phyloP scores from a whole-genome alignment of 2,797 vertebrate genomes.

The Cossypha niveicapilla region DNA sequence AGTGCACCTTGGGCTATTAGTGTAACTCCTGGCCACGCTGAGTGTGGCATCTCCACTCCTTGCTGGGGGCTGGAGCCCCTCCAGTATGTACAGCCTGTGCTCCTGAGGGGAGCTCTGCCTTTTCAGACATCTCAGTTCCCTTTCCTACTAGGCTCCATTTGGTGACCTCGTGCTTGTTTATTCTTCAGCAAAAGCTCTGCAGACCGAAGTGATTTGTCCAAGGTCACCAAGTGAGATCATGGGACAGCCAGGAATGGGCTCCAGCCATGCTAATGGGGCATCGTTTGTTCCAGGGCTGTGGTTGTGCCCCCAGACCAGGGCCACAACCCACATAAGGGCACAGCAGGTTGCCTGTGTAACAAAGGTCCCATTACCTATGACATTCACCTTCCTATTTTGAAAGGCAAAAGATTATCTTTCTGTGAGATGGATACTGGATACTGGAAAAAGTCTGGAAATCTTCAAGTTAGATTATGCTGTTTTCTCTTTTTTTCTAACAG shows the following conservation, averaged over 20 bases:
- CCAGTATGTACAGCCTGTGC: neutral
- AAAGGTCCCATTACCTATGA: neutral
- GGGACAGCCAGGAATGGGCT: neutral
- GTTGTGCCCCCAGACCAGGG: neutral
- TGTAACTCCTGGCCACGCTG: fast-evolving
- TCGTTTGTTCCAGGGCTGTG: neutral
- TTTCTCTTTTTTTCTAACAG: neutral
- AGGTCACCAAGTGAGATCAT: neutral
- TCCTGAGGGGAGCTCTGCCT: neutral
- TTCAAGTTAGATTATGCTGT: neutral
- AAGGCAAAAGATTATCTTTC: neutral
- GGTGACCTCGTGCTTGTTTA: neutral
- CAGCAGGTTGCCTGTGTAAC: neutral
- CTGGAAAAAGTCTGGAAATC: neutral
- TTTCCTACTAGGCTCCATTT: neutral
- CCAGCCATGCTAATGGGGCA: neutral
- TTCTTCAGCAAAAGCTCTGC: neutral
- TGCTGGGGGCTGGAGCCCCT: neutral
- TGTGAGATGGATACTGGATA: neutral
- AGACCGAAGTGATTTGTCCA: neutral
- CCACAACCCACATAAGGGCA: neutral
- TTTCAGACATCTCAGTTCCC: neutral
- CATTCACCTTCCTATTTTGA: neutral
- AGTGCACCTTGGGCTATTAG: neutral
- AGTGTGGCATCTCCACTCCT: neutral